phyloP scores from a whole-genome alignment of 2,113 vertebrate genomes.

The Suncus etruscus region DNA sequence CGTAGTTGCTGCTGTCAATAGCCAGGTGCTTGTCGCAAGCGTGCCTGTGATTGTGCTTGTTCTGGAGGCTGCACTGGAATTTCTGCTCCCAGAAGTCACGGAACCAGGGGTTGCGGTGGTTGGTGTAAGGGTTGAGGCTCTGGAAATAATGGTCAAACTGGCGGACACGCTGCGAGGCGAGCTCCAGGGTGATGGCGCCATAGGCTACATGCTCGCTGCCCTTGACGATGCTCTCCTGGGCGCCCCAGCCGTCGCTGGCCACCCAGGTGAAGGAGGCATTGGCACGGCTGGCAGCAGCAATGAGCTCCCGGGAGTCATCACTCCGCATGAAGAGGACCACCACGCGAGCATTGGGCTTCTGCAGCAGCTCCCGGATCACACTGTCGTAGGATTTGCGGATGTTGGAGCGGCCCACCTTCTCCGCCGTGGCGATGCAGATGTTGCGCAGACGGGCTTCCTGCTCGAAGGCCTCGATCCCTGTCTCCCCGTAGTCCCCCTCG shows the following conservation, averaged over 20 bases:
- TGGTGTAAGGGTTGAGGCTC: conserved; percentile 92
- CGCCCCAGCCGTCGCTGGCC: conserved; percentile 98
- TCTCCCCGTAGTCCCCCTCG: conserved; percentile 97
- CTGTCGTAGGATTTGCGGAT: conserved; percentile 97
- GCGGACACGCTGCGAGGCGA: conserved; percentile 94
- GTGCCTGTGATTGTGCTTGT: conserved; percentile 84
- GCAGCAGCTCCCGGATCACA: conserved; percentile 95
- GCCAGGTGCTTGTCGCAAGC: conserved; percentile 92
- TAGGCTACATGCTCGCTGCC: conserved; percentile 95
- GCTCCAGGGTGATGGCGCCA: conserved; percentile 97
- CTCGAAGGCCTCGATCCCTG: conserved; percentile 98
- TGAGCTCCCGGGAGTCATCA: conserved; percentile 96
- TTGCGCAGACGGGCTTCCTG: conserved; percentile 97
- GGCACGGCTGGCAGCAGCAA: conserved; percentile 94
- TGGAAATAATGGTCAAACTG: conserved; percentile 97
- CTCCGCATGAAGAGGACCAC: conserved; percentile 97
- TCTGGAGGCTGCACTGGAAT: conserved; percentile 94
- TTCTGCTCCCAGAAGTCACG: conserved; percentile 99
- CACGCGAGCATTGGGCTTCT: conserved; percentile 96
- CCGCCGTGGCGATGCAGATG: conserved; percentile 98
- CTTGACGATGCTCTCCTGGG: conserved; percentile 97
- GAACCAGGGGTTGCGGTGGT: conserved; percentile 97
- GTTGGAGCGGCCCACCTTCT: conserved; percentile 97
- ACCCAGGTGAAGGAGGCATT: conserved; percentile 98
- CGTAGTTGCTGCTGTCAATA: conserved; percentile 94